Evolutionary conservation across 2,113 vertebrate genomes (phyloP).

Genomic region (Dipodomys spectabilis): DNA sequence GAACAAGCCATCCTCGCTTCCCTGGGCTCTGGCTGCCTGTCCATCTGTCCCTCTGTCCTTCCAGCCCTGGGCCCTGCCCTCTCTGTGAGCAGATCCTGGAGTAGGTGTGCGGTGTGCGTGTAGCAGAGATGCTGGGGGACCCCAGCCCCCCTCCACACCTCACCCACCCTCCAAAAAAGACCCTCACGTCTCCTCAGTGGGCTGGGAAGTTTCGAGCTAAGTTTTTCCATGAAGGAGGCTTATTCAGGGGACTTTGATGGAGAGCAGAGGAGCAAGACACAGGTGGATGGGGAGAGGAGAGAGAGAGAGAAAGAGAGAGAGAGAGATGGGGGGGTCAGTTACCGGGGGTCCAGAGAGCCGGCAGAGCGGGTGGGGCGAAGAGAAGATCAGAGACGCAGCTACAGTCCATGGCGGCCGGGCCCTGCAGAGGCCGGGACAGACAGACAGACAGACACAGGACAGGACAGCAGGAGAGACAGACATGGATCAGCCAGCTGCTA

Average conservation of each 20-base stretch:
- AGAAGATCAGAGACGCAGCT: constrained; percentile 96
- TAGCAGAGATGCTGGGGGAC: background rate
- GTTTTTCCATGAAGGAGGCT: constrained; percentile 55
- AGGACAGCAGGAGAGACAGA: constrained; percentile 14
- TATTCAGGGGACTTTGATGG: background rate
- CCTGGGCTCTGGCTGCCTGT: background rate
- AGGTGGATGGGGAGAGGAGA: background rate
- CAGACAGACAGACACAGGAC: constrained; percentile 8
- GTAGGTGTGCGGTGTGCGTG: background rate
- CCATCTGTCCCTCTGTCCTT: background rate
- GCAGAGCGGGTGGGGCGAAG: constrained; percentile 91
- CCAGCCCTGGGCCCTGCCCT: background rate
- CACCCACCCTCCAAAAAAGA: background rate
- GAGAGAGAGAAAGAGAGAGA: background rate
- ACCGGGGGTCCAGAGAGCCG: constrained; percentile 96
- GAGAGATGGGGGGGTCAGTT: constrained; percentile 69
- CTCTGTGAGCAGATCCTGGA: background rate
- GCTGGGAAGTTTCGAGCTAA: constrained; percentile 72
- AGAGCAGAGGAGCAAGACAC: background rate
- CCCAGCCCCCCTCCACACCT: background rate
- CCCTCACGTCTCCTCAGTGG: background rate
- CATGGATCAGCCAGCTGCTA: background rate
- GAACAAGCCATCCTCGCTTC: background rate
- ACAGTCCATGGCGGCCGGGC: constrained; percentile 90
- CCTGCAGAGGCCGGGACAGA: constrained; percentile 83